phyloP scores from a whole-genome alignment of 2,888 invertebrate species.

The Endotricha flammealis region DNA sequence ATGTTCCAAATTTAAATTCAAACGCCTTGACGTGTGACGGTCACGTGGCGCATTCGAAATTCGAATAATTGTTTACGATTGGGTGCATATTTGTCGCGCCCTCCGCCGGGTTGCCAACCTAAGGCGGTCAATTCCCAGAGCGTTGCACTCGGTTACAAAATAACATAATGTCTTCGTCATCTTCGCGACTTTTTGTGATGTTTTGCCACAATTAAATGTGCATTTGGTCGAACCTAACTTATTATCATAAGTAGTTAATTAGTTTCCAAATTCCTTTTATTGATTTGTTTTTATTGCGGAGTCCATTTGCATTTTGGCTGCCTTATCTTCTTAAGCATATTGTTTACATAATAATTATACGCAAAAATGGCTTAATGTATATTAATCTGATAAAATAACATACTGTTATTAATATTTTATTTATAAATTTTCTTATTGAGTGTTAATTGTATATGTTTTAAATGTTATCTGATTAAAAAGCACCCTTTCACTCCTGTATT shows the following conservation, averaged over 20 bases:
- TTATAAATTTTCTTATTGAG: constrained; percentile 5
- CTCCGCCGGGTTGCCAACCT: constrained; percentile 51
- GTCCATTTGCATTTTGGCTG: constrained; percentile 43
- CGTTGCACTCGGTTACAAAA: constrained; percentile 69
- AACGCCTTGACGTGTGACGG: constrained; percentile 28
- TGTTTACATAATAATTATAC: constrained; percentile 6
- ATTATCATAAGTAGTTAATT: constrained; percentile 68
- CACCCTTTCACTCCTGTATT: background rate
- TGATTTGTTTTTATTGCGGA: constrained; percentile 42
- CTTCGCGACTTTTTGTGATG: constrained; percentile 48
- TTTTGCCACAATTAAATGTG: constrained; percentile 60
- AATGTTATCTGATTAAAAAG: background rate
- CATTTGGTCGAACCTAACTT: constrained; percentile 48
- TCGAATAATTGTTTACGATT: constrained; percentile 57
- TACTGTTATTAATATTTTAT: background rate
- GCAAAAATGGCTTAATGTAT: background rate
- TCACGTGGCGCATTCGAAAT: constrained; percentile 53
- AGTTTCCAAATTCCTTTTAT: constrained; percentile 59
- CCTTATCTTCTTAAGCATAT: constrained; percentile 41
- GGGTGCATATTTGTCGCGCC: constrained; percentile 41
- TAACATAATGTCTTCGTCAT: constrained; percentile 60
- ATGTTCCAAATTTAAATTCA: constrained; percentile 40
- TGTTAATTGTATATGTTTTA: constrained; percentile 17
- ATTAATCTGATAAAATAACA: constrained; percentile 1
- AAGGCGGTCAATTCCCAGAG: constrained; percentile 56